These are phyloP conservation scores for Antitype chi DNA, from an alignment of 2,888 invertebrate genomes.

Conservation along the genomic window DNA sequence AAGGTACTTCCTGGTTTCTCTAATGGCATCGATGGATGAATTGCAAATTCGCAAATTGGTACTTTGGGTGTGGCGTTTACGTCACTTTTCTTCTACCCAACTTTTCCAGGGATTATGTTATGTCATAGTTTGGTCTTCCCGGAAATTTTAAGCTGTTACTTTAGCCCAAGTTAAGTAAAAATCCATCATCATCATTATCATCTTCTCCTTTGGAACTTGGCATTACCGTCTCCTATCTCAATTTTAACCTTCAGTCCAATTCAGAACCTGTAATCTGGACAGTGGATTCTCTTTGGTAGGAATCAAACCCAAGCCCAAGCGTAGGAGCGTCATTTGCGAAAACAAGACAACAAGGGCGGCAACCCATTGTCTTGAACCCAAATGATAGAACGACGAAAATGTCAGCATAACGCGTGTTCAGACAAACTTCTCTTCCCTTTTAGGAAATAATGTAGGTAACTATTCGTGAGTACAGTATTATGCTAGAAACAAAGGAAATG, in stretches of 20 bases:
- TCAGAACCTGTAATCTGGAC: neutral
- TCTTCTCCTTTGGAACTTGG: neutral
- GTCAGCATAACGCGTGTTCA: constrained; percentile 9
- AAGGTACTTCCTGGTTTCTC: constrained; percentile 7
- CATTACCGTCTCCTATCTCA: neutral
- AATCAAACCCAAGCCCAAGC: constrained; percentile 12
- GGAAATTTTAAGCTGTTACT: neutral
- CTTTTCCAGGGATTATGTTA: constrained; percentile 2
- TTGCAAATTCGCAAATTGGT: constrained; percentile 33
- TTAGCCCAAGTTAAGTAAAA: neutral
- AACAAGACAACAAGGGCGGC: constrained; percentile 21
- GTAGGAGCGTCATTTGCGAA: neutral
- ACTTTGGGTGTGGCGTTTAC: constrained; percentile 13
- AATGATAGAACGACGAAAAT: constrained; percentile 27
- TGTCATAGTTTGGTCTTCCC: neutral
- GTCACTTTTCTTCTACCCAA: constrained; percentile 13
- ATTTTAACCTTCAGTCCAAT: neutral
- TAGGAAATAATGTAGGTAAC: constrained; percentile 32
- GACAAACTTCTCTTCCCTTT: constrained; percentile 7
- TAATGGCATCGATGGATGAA: constrained; percentile 24
- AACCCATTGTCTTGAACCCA: constrained; percentile 19
- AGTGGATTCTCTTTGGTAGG: neutral
- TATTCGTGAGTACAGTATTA: constrained; percentile 30
- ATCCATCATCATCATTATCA: neutral
- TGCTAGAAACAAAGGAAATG: constrained; percentile 47